Base-by-base conservation (phyloP, 2,113 vertebrate genomes). In the Pholis gunnellus region DNA sequence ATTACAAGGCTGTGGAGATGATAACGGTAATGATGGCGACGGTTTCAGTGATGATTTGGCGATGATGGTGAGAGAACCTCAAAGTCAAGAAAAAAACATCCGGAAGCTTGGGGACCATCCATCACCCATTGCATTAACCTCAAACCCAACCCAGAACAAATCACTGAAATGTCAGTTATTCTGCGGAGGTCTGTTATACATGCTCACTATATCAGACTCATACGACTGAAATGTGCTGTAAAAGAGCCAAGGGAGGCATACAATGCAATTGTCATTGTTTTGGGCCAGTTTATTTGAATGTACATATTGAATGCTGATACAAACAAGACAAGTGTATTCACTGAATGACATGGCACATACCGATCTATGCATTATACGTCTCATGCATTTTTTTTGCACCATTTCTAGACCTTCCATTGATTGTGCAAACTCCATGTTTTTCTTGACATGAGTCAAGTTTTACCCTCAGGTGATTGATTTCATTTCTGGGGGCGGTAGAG, bases 331-430 rank as follows among this genome's bases (percentile, higher is more conserved):
- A 68, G 79, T 78, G 82, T 87, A 88, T 86, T 84, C 65, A 72
- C 52, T 71, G 83, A 89, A 90, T 75, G 84, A 93, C 91, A 92
- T 89, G 90, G 93, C 91, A 94, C 93, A 93, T 86, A 90, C 81
- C 81, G 88, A 94, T 91, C 94, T 94, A 94, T 94, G 93, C 94
- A 94, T 94, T 93, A 72, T 82, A 88, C 65, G 63, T 86, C 46
- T 91, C 87, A 88, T 84, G 87, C 82, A 85, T 92, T 90, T 81
- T 42, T 31, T 90, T 93, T 93, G 91, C 91, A 93, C 90, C 92
- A 92, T 90, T 79, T 80, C 57, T 75, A 81, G 48, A 89, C 78
- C 48, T 87, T 88, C 50, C 73, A 72, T 91, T 74, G 74, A 87
- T 74, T 92, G 78, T 64, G 61, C 22, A 86, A 82, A 72, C 25